Percentiles rank a stretch among this genome's conserved stretches.
These are phyloP conservation scores for Amblyornis subalaris DNA, from an alignment of 2,113 vertebrate genomes.

Conservation along the genomic window DNA sequence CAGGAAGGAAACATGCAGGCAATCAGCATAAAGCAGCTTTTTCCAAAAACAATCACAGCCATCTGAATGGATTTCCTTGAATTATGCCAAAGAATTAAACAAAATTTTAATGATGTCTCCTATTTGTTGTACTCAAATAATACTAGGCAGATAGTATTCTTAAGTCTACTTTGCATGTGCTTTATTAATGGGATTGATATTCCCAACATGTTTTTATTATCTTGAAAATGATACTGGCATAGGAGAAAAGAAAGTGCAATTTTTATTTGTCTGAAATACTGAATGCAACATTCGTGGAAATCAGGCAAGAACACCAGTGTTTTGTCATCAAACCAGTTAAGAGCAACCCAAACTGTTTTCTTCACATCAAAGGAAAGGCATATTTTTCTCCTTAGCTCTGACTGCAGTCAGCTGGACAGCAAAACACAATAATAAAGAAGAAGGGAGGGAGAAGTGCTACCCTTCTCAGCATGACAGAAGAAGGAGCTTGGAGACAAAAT, in stretches of 20 bases:
- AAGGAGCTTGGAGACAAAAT: neutral
- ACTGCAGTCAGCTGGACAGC: neutral
- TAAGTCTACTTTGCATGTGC: neutral
- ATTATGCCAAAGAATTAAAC: slow-evolving; percentile 47
- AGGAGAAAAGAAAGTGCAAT: fast-evolving
- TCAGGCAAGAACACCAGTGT: neutral
- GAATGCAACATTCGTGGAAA: neutral
- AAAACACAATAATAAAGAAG: neutral
- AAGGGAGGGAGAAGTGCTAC: neutral
- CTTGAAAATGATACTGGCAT: neutral
- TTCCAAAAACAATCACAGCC: slow-evolving; percentile 14
- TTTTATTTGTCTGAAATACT: neutral
- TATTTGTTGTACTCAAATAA: neutral
- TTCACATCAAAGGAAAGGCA: neutral
- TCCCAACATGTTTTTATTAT: neutral
- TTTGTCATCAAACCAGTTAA: neutral
- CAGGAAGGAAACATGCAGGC: slow-evolving; percentile 28
- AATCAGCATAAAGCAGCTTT: slow-evolving; percentile 35
- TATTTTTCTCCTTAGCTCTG: neutral
- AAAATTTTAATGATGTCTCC: neutral
- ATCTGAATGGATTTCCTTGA: slow-evolving; percentile 54
- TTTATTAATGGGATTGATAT: neutral
- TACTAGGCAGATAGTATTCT: neutral
- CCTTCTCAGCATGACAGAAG: neutral
- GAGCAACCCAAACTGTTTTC: neutral